Evolutionary conservation across 2,113 vertebrate genomes (phyloP).

Genomic region (Piliocolobus tephrosceles): DNA sequence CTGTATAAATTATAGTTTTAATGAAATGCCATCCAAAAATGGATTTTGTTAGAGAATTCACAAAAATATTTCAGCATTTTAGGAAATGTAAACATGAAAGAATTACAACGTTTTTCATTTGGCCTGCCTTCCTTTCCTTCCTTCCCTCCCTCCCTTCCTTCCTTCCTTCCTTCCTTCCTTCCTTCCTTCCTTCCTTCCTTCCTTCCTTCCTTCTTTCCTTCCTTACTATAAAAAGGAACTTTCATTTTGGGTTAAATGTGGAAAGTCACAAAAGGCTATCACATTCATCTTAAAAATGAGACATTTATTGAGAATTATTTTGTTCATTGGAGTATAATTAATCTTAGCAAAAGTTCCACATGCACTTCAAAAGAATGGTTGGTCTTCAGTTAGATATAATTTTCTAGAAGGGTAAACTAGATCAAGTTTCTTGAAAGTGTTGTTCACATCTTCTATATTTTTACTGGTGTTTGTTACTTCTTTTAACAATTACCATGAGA

Average conservation of each 20-base stretch:
- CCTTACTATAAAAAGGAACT: not conserved
- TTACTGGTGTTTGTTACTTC: not conserved
- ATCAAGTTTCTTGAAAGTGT: not conserved
- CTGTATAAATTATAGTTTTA: not conserved
- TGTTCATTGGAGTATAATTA: not conserved
- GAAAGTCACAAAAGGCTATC: not conserved
- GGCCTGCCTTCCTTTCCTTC: not conserved
- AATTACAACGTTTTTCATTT: not conserved
- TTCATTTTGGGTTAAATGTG: not conserved
- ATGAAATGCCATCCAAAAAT: not conserved
- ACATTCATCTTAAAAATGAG: not conserved
- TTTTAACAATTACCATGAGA: not conserved
- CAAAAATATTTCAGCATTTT: not conserved
- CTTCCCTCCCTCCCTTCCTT: not conserved
- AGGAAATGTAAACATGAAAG: not conserved
- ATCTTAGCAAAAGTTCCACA: not conserved
- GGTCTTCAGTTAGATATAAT: not conserved
- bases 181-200: accelerated
- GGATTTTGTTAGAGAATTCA: not conserved
- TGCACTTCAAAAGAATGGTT: not conserved
- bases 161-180: not conserved
- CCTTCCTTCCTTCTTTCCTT: not conserved
- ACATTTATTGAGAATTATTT: not conserved
- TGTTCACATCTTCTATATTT: not conserved
- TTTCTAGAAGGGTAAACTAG: too few relatives aligned